Percentiles rank a stretch among this genome's conserved stretches.
Evolutionary conservation across 2,113 vertebrate species (phyloP).

Genomic region (Orycteropus afer): DNA sequence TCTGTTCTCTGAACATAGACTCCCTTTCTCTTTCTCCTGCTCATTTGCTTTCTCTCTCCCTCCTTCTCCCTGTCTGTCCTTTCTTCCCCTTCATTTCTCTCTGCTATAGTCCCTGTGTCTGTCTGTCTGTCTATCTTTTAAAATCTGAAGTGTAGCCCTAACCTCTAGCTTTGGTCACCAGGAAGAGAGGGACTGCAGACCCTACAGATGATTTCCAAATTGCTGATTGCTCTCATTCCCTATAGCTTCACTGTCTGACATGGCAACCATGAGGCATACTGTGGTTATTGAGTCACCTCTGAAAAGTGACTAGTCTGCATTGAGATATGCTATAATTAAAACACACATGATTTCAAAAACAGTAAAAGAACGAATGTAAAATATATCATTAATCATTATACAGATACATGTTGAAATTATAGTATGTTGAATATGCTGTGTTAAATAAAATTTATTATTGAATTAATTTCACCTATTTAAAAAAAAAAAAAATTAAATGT

Average conservation of each 20-base stretch:
- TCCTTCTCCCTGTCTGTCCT: not conserved
- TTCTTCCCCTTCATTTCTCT: not conserved
- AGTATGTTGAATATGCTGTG: not conserved
- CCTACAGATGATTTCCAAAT: not conserved
- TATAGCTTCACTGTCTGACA: not conserved
- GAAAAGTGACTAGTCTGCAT: not conserved
- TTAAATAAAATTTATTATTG: conserved; percentile 20
- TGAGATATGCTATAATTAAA: not conserved
- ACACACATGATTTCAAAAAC: not conserved
- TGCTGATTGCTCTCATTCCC: not conserved
- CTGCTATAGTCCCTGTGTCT: not conserved
- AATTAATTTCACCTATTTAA: conserved; percentile 19
- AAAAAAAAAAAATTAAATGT: no score
- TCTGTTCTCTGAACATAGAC: not conserved
- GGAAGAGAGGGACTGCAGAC: not conserved
- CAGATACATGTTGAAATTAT: not conserved
- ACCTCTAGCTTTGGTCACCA: not conserved
- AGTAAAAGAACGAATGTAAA: not conserved
- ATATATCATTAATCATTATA: not conserved
- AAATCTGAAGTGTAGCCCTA: not conserved
- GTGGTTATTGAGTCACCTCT: not conserved
- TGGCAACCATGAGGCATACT: not conserved
- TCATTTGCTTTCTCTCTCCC: not conserved
- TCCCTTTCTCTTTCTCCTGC: not conserved
- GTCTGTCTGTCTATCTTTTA: not conserved